Evolutionary conservation across 2,797 vertebrate species (phyloP), one percentile per base, ranked within the genome.

Genomic region (Sorex maritimensis): DNA sequence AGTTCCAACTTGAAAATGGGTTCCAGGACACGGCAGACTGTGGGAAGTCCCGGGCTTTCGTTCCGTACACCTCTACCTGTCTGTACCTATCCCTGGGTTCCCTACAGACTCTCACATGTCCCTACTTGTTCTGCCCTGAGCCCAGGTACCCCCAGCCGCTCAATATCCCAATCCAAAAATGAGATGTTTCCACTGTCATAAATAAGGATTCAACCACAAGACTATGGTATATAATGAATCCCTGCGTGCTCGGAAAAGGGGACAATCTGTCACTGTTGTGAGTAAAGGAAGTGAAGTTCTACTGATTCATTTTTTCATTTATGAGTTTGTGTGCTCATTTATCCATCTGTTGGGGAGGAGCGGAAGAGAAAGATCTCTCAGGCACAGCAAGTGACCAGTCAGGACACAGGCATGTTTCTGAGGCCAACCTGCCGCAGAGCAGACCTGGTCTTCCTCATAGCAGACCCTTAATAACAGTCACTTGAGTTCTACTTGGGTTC

Each of bases 1-100:
- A 80, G 91, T 67, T 82, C 69, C 74, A 49, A 55, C 94, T 78
- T 93, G 89, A 86, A 86, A 84, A 34, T 68, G 46, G 41, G n/a
- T 67, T 91, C 73, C 23, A 3, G 77, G 95, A 86, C 73, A 26
- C 61, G 44, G 38, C 68, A 81, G 34, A 58, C 38, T 58, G 11
- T 58, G 74, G 91, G 75, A 68, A 85, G 91, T 94, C 82, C 72
- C 92, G 26, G 88, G 68, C n/a, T 46, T 38, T 12, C 49, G 2
- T 13, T 34, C 2, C 63, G 38, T 61, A 44, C 52, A 14, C 30
- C 44, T 58, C n/a, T 72, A 28, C 83, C 86, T 41, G 55, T 55
- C 82, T 3, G 12, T 21, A 19, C 81, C 89, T 91, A 75, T 75
- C 44, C 8, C 24, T 10, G 46, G 67, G 84, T 68, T 81, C 81